phyloP scores from a whole-genome alignment of 2,797 vertebrate genomes.

The Bovichtus diacanthus region DNA sequence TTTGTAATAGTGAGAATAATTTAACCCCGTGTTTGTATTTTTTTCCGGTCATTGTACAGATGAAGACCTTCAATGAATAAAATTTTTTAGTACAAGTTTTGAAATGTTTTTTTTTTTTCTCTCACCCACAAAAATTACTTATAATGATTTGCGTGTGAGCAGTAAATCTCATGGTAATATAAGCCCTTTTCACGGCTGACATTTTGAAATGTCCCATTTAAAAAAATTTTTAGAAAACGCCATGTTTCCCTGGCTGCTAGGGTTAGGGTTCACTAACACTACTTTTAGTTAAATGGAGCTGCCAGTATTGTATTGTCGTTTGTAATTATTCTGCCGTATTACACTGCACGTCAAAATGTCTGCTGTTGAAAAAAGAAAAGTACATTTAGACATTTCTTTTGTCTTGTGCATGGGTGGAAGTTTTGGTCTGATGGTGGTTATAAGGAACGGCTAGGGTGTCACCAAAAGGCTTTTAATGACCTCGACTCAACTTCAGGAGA shows the following conservation, averaged over 20 bases:
- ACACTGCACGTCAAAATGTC: neutral
- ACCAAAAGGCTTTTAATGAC: neutral
- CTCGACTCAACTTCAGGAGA: too few relatives aligned
- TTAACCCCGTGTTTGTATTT: conserved; percentile 67
- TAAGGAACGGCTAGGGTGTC: neutral
- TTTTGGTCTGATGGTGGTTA: neutral
- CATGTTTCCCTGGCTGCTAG: neutral
- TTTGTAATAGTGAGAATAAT: conserved; percentile 64
- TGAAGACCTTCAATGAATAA: conserved; percentile 76
- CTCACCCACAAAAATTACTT: neutral
- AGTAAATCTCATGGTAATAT: neutral
- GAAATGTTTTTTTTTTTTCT: neutral
- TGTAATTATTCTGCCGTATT: neutral
- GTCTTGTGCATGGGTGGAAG: neutral
- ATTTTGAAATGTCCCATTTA: neutral
- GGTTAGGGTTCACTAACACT: neutral
- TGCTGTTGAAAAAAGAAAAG: neutral
- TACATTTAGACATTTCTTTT: neutral
- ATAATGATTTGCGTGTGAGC: neutral
- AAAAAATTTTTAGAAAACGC: too few relatives aligned
- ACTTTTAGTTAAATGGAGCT: neutral
- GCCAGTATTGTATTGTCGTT: neutral
- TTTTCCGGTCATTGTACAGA: conserved; percentile 77
- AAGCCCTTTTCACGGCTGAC: neutral
- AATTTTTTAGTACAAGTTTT: conserved; percentile 79